These are phyloP conservation scores for Physeter macrocephalus DNA, from an alignment of 2,113 vertebrate genomes.

Conservation along the genomic window DNA sequence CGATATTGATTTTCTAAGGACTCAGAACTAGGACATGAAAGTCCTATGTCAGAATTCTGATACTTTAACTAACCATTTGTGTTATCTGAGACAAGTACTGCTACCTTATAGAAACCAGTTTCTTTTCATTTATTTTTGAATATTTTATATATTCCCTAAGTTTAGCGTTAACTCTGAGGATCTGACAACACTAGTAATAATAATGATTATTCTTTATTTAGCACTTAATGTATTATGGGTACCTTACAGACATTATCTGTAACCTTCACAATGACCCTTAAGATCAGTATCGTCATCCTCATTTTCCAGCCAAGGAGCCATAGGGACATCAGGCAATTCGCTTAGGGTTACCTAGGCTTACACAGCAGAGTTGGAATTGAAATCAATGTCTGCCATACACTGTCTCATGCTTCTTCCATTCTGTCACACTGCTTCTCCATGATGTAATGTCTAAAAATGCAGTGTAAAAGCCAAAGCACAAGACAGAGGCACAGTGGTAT, in stretches of 20 bases:
- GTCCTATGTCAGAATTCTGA: neutral
- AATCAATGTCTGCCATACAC: neutral
- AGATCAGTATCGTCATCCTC: neutral
- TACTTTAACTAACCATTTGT: neutral
- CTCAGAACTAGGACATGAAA: neutral
- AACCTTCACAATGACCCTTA: neutral
- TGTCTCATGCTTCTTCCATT: neutral
- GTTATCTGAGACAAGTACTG: neutral
- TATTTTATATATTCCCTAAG: neutral
- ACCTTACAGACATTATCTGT: neutral
- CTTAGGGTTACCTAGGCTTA: neutral
- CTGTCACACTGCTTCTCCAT: neutral
- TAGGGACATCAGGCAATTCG: neutral
- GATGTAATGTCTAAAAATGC: neutral
- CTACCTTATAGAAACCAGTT: neutral
- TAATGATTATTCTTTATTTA: neutral
- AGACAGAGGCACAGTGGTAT: slow-evolving; percentile 1
- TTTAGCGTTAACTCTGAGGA: neutral
- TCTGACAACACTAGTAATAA: neutral
- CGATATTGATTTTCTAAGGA: neutral
- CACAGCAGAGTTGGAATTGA: neutral
- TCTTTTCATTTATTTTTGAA: neutral
- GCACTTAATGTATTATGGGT: neutral
- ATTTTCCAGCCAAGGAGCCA: neutral
- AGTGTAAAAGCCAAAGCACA: neutral